phyloP scores from a whole-genome alignment of 2,888 invertebrate genomes.

The Abrostola triplasia region DNA sequence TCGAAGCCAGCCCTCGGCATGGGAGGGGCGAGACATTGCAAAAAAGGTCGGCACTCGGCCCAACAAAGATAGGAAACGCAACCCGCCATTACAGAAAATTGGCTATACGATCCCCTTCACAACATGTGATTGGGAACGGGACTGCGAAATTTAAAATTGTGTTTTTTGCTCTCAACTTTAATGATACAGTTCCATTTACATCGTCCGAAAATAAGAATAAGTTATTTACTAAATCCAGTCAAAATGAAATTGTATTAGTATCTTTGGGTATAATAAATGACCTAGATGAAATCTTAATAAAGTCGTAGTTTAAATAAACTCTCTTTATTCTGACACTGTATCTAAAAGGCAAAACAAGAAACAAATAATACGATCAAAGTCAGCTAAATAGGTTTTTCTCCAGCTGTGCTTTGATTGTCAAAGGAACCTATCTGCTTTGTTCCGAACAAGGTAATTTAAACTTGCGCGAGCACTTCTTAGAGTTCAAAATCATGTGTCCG shows the following conservation, averaged over 20 bases:
- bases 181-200: conserved; percentile 38
- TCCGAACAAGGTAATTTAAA: conserved; percentile 53
- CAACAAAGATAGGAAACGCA: conserved; percentile 85
- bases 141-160: conserved; percentile 70
- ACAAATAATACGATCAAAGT: conserved; percentile 86
- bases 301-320: conserved; percentile 55
- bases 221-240: conserved; percentile 24
- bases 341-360: conserved; percentile 78
- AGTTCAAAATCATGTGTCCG: conserved; percentile 57
- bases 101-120: conserved; percentile 75
- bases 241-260: conserved; percentile 26
- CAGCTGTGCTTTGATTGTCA: conserved; percentile 55
- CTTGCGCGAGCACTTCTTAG: conserved; percentile 49
- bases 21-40: conserved; percentile 77
- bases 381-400: conserved; percentile 86
- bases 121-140: conserved; percentile 61
- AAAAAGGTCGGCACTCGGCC: conserved; percentile 83
- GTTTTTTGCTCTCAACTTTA: conserved; percentile 54
- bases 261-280: conserved; percentile 38
- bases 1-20: conserved; percentile 65
- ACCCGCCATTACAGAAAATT: conserved; percentile 86
- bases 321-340: conserved; percentile 61
- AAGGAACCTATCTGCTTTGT: conserved; percentile 55
- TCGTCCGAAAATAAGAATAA: conserved; percentile 26
- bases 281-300: conserved; percentile 37